Percentiles rank a stretch among this genome's conserved stretches.
Evolutionary conservation across 2,113 vertebrate species (phyloP).

Genomic region (Scortum barcoo): DNA sequence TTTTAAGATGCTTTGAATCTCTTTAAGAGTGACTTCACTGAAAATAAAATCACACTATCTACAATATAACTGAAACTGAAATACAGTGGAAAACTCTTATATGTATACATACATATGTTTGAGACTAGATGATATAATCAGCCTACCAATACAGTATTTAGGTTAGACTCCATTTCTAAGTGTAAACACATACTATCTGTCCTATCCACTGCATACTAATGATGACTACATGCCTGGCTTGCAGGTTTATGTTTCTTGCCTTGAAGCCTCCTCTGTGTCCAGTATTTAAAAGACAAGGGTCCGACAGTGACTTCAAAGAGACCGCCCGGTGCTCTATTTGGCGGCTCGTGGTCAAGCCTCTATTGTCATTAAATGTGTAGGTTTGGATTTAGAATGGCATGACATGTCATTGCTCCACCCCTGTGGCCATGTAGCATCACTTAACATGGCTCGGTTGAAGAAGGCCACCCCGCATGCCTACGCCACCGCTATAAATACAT

Average conservation of each 20-base stretch:
- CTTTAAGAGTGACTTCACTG: too few relatives aligned
- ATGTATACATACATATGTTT: too few relatives aligned
- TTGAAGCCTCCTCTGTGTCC: slow-evolving; percentile 12
- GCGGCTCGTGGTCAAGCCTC: slow-evolving; percentile 13
- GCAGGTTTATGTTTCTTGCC: slow-evolving; percentile 6
- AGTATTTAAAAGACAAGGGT: slow-evolving; percentile 1
- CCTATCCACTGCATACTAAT: not conserved
- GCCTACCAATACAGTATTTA: not conserved
- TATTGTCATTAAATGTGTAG: slow-evolving; percentile 65
- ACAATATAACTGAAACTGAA: too few relatives aligned
- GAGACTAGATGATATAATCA: not conserved
- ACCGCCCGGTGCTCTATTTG: not conserved
- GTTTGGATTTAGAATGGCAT: slow-evolving; percentile 71
- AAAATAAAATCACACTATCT: too few relatives aligned
- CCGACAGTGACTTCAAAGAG: not conserved
- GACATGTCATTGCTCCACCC: slow-evolving; percentile 53
- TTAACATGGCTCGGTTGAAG: slow-evolving; percentile 73
- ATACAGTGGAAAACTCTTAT: too few relatives aligned
- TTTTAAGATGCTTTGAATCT: too few relatives aligned
- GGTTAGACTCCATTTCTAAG: not conserved
- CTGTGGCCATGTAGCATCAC: slow-evolving; percentile 50
- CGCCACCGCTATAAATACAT: slow-evolving; percentile 72
- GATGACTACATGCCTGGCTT: slow-evolving; percentile 1
- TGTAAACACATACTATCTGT: not conserved
- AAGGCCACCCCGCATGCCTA: slow-evolving; percentile 59